Evolutionary conservation across 2,888 invertebrate genomes (phyloP), one percentile per base, ranked within the genome.

Genomic region (Megalurothrips usitatus): DNA sequence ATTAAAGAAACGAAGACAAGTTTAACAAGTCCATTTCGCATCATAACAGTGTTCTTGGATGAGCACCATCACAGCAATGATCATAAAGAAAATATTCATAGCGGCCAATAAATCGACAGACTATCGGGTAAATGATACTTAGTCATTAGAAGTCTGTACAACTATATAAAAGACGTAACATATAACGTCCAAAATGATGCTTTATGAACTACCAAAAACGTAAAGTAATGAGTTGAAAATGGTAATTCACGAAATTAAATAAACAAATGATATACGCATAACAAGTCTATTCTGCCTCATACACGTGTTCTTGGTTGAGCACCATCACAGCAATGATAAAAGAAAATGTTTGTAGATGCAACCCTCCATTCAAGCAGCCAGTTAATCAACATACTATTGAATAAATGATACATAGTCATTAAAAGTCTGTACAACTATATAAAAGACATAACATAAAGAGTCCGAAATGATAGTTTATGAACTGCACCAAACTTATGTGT

Each of bases 21-120:
- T 26, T 75, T 26, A n/a, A 43, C 34, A n/a, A n/a, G n/a, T n/a
- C n/a, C n/a, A n/a, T n/a, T n/a, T n/a, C 6, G 58, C 58, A 12
- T 75, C 26, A 26, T 23, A 75, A 10, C 23, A 75, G 58, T 17
- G 19, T 58, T 75, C 68, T 75, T 75, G n/a, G 68, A 23, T 75
- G 68, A 75, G 68, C 68, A 75, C 68, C 68, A 75, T 75, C 26
- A 75, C 68, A 75, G 68, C 12, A 75, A 26, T 58, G 17, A 19
- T 58, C 17, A 26, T 26, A 12, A 75, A 12, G 34, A 75, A 75
- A 12, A 75, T 26, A 1, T 75, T 75, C 58, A 12, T 26, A 43
- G 34, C 34, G 6, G 6, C 34, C 34, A 43, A 58, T 17, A 58
- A 58, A 58, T 58, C 58, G 14, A 43, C 34, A 43, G 34, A 43